Percentiles rank a stretch among this genome's conserved stretches.
These are phyloP conservation scores for Bombus sibiricus DNA, from an alignment of 1,140 invertebrate species.

Conservation along the genomic window DNA sequence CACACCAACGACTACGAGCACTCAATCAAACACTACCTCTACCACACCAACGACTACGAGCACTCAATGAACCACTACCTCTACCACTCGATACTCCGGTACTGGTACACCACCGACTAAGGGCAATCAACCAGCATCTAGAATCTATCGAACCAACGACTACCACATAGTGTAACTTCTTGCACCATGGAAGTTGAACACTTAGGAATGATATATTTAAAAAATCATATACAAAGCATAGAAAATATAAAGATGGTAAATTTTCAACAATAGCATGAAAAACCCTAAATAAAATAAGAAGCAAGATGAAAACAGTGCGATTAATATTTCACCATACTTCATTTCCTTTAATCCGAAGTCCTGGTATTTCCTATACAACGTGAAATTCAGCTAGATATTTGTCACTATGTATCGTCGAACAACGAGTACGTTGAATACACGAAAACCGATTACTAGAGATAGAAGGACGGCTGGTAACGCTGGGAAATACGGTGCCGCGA, in stretches of 20 bases:
- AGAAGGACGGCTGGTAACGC: background rate
- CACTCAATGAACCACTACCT: background rate
- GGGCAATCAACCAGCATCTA: rapidly evolving
- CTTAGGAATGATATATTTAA: background rate
- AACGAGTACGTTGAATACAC: background rate
- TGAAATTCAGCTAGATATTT: background rate
- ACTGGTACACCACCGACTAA: background rate
- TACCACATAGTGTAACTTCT: no score
- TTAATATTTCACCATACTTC: background rate
- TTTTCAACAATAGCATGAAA: no score
- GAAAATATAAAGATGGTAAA: background rate
- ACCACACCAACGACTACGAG: no score
- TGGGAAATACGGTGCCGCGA: background rate
- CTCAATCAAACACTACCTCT: no score
- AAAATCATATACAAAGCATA: background rate
- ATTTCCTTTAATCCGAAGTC: background rate
- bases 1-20: background rate
- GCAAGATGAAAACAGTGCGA: background rate
- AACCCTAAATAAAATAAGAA: background rate
- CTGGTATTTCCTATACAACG: background rate
- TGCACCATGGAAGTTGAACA: background rate
- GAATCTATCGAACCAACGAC: background rate
- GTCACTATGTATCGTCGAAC: background rate
- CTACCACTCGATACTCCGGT: no score
- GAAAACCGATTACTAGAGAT: slow-evolving; percentile 26